Conservation (phyloP, 2,113 vertebrate genomes). For the Dipodomys ordii region DNA sequence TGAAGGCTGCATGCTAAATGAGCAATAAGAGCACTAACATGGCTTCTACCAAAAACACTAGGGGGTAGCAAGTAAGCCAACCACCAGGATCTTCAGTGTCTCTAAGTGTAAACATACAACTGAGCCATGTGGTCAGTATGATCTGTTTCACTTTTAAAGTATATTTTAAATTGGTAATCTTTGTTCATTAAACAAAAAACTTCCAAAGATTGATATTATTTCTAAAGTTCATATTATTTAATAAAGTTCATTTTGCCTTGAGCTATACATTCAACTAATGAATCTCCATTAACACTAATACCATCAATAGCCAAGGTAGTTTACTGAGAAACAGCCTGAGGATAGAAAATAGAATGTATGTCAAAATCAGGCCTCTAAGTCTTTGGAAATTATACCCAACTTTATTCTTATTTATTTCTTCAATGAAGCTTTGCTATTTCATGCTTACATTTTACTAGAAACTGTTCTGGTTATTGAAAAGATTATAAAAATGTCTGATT, state of each 20-base stretch:
- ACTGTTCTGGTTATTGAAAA: conserved; percentile 43
- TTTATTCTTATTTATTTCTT: conserved; percentile 27
- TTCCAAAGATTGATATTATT: not conserved
- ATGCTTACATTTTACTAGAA: not conserved
- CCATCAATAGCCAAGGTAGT: not conserved
- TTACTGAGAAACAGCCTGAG: conserved; percentile 29
- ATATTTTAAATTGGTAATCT: conserved; percentile 31
- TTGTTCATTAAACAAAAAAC: conserved; percentile 1
- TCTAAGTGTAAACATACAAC: too few species aligned
- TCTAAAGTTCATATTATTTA: conserved; percentile 37
- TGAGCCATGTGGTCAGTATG: not conserved
- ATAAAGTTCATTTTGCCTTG: not conserved
- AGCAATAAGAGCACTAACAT: not conserved
- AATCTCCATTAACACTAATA: conserved; percentile 44
- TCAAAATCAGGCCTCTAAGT: not conserved
- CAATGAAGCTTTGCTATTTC: not conserved
- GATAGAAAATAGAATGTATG: not conserved
- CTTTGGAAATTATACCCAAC: conserved; percentile 28
- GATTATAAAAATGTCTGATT: not conserved
- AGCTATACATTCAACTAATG: not conserved
- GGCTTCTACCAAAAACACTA: not conserved
- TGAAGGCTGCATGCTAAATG: not conserved
- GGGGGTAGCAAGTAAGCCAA: not conserved
- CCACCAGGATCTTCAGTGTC: not conserved
- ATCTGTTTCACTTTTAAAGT: not conserved